phyloP scores from a whole-genome alignment of 1,140 invertebrate species.

The Hycleus phaleratus region DNA sequence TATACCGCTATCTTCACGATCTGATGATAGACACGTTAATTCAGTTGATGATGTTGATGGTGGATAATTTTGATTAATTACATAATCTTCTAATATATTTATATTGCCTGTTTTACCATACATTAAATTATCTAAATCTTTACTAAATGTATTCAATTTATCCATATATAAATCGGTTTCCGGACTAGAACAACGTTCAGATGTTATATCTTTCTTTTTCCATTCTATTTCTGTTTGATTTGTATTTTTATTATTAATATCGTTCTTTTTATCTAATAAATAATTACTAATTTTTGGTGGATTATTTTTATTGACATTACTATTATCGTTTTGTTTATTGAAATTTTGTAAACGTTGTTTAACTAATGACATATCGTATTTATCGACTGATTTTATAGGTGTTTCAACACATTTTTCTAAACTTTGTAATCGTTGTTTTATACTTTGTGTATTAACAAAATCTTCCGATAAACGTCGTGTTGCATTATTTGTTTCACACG shows the following conservation, averaged over 20 bases:
- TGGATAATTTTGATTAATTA: slow-evolving; percentile 41
- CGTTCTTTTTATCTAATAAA: slow-evolving; percentile 26
- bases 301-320: slow-evolving; percentile 28
- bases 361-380: slow-evolving; percentile 26
- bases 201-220: slow-evolving; percentile 24
- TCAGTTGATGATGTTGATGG: slow-evolving; percentile 47
- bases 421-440: slow-evolving; percentile 61
- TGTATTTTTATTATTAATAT: slow-evolving; percentile 17
- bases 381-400: slow-evolving; percentile 23
- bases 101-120: slow-evolving; percentile 36
- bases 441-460: slow-evolving; percentile 54
- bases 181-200: slow-evolving; percentile 29
- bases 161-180: slow-evolving; percentile 34
- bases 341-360: slow-evolving; percentile 32
- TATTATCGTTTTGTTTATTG: slow-evolving; percentile 36
- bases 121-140: slow-evolving; percentile 32
- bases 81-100: slow-evolving; percentile 39
- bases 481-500: slow-evolving; percentile 31
- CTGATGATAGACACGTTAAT: slow-evolving; percentile 51
- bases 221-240: slow-evolving; percentile 18
- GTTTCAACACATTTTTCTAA: slow-evolving; percentile 46
- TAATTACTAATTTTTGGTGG: slow-evolving; percentile 28
- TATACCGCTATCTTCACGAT: slow-evolving; percentile 73
- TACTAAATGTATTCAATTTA: slow-evolving; percentile 33
- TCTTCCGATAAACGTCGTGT: slow-evolving; percentile 49